Base-by-base conservation (phyloP, 2,888 invertebrate genomes). In the Pristionchus exspectatus region DNA sequence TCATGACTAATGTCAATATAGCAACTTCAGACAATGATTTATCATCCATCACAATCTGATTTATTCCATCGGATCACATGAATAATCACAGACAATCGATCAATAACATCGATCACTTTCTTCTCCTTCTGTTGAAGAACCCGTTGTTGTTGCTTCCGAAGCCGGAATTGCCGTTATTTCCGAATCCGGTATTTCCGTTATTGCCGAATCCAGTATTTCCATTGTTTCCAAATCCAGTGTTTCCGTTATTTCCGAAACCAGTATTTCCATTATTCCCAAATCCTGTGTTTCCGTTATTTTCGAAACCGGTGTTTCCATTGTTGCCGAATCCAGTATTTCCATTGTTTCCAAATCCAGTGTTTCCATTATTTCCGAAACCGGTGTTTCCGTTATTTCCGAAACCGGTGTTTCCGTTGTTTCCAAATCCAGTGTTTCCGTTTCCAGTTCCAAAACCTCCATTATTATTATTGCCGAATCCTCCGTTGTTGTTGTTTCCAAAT, bases 311-410 rank as follows among this genome's bases (percentile, higher is more conserved):
- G n/a, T 74, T 74, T 74, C 72, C 72, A 21, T 33, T 33, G 9
- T 30, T 74, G 33, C 72, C 72, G 72, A 74, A 74, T 21, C 72
- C 72, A 27, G 69, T 69, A 10, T 69, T 69, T 74, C 72, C 72
- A 18, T 74, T 74, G 12, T 74, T 74, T 2, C 72, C 72, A 21
- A 21, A 33, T 18, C 72, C 72, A 18, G 30, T 69, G 69, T 69
- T 69, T 69, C 69, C 69, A n/a, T 69, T 69, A n/a, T 69, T 74
- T 38, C 72, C 72, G 33, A 74, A 74, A 38, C 72, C 72, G 14
- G 33, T 21, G 18, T 74, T 74, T 30, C 72, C 72, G 72, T 74
- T 74, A 74, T 30, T 33, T 1, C 72, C 72, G 72, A 33, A 33
- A 7, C 72, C 72, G 38, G 33, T 33, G 2, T 33, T 33, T 74